Evolutionary conservation across 2,888 invertebrate species (phyloP).

Genomic region (Escarpia spicata): DNA sequence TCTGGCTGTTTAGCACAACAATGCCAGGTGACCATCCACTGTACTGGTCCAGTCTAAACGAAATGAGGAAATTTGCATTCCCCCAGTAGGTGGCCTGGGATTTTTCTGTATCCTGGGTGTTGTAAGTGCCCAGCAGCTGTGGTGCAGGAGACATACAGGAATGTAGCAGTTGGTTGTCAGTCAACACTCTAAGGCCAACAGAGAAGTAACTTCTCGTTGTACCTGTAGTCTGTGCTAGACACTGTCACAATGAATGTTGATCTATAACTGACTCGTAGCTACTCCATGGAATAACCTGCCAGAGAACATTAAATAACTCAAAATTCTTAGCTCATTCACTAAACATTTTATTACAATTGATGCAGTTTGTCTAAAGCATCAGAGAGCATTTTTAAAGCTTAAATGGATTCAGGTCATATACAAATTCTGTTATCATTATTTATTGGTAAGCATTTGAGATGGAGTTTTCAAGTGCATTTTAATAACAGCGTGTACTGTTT

Average conservation of each 20-base stretch:
- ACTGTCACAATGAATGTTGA: too few relatives aligned
- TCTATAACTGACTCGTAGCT: too few relatives aligned
- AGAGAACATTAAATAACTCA: too few relatives aligned
- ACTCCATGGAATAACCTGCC: too few relatives aligned
- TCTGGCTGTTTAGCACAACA: conserved; percentile 16
- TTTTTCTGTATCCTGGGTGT: neutral
- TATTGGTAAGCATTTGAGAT: neutral
- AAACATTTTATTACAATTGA: too few relatives aligned
- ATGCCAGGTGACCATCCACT: neutral
- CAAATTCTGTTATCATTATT: too few relatives aligned
- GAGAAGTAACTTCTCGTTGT: too few relatives aligned
- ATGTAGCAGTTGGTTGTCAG: neutral
- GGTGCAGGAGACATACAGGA: neutral
- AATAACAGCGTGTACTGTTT: neutral
- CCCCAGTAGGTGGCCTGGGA: neutral
- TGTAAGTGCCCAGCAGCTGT: neutral
- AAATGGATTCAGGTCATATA: too few relatives aligned
- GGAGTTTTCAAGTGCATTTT: neutral
- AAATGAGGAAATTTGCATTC: conserved; percentile 3
- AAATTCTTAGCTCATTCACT: too few relatives aligned
- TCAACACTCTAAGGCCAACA: neutral
- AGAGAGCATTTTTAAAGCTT: too few relatives aligned
- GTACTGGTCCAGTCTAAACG: neutral
- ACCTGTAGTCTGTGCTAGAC: too few relatives aligned
- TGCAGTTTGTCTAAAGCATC: too few relatives aligned